Evolutionary conservation across 2,888 invertebrate species (phyloP), one percentile per base, ranked within the genome.

Genomic region (Coelinius sp.): DNA sequence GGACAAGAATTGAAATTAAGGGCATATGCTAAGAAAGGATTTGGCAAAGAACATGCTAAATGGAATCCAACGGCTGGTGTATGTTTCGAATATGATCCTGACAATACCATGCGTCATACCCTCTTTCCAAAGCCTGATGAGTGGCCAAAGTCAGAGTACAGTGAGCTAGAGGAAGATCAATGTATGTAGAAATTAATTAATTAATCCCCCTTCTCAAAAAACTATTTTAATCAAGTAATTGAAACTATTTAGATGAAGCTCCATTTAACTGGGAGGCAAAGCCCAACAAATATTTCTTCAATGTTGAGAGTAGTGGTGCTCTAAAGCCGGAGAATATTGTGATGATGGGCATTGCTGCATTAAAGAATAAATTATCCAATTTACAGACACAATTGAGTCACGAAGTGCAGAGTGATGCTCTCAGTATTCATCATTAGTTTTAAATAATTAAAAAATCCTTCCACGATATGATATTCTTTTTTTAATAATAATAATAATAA

Each of bases 41-140:
- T 97, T 89, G 97, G 98, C 0, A 99, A 99, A 85, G 99, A 99
- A 86, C 99, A 99, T 89, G 99, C 99, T 0, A 99, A 99, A 88
- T 99, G 99, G 99, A 99, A 99, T 89, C 99, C 99, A 2, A 99
- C 99, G 0, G 96, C 97, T 64, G 98, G 98, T 52, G 98, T 99
- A 0, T 95, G 95, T 66, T 99, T 99, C 88, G 99, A 99, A 88
- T 99, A 99, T 89, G 99, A 99, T 89, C 99, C 99, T 0, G 99
- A 99, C 85, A 99, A 99, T 89, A 90, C 95, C 0, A 95, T 99
- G 92, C 91, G 97, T 46, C 99, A 99, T 84, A 99, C 99, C 1
- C 89, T 97, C 38, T 98, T 91, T 81, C 98, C 98, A 0, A 98
- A 97, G 86, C 98, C 98, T 2, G 98, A 98, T 83, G 98, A 99